These are phyloP conservation scores for Arctopsyche grandis DNA, from an alignment of 1,140 invertebrate genomes.

Conservation along the genomic window DNA sequence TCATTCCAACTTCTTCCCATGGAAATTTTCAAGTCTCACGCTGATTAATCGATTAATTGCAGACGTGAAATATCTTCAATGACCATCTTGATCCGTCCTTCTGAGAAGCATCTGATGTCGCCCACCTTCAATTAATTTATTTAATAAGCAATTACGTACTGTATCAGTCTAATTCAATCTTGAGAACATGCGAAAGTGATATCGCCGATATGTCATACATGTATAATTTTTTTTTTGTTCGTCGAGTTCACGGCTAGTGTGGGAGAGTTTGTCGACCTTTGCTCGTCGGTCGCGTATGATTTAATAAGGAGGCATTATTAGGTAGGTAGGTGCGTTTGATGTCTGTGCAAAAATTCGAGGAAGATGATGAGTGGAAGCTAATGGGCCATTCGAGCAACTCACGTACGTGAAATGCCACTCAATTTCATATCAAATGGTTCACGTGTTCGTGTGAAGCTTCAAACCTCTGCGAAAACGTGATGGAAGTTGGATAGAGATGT, in stretches of 20 bases:
- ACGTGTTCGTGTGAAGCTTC: background rate
- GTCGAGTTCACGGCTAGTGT: background rate
- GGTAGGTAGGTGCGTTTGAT: background rate
- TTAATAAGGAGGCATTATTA: slow-evolving; percentile 14
- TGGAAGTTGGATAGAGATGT: too few relatives aligned
- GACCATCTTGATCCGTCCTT: background rate
- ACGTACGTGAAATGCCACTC: background rate
- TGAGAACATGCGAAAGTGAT: background rate
- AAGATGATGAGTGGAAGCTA: background rate
- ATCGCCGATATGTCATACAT: too few relatives aligned
- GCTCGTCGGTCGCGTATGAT: background rate
- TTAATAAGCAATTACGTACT: too few relatives aligned
- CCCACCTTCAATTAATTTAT: background rate
- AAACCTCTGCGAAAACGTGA: too few relatives aligned
- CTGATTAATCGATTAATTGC: background rate
- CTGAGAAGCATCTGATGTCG: background rate
- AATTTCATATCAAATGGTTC: background rate
- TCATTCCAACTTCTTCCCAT: background rate
- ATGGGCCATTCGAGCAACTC: background rate
- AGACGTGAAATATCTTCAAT: background rate
- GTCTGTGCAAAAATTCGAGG: background rate
- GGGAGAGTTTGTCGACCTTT: slow-evolving; percentile 5
- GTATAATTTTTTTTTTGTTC: too few relatives aligned
- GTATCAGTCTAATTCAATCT: background rate
- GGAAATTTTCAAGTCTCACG: background rate